Evolutionary conservation across 2,888 invertebrate species (phyloP).

Genomic region (Eupithecia insigniata): DNA sequence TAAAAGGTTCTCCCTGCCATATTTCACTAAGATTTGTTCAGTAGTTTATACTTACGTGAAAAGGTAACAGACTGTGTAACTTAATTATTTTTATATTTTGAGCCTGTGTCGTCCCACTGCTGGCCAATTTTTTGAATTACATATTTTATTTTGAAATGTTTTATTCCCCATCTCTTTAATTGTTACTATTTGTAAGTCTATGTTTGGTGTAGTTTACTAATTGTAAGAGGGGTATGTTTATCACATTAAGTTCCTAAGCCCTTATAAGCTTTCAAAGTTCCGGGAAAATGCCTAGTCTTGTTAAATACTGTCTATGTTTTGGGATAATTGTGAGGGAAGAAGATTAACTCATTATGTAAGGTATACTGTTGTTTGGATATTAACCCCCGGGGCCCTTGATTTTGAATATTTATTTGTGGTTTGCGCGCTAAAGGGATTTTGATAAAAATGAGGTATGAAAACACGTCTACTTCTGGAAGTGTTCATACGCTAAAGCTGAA

Average conservation of each 20-base stretch:
- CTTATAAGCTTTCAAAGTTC: constrained; percentile 10
- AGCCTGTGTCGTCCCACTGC: not conserved
- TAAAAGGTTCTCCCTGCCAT: too few species aligned
- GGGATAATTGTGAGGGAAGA: not conserved
- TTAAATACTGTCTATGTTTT: not conserved
- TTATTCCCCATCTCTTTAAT: not conserved
- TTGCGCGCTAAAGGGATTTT: too few species aligned
- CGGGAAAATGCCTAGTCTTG: constrained; percentile 8
- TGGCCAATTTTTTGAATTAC: too few species aligned
- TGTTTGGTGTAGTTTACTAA: not conserved
- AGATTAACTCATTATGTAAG: not conserved
- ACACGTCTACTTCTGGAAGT: too few species aligned
- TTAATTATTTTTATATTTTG: too few species aligned
- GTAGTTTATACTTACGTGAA: too few species aligned
- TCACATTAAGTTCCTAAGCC: constrained; percentile 16
- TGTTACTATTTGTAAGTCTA: constrained; percentile 2
- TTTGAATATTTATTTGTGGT: too few species aligned
- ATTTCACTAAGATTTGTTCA: too few species aligned
- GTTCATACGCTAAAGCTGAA: too few species aligned
- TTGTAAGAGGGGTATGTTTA: not conserved
- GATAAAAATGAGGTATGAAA: too few species aligned
- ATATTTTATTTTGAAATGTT: not conserved
- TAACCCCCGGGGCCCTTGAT: too few species aligned
- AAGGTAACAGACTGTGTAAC: too few species aligned
- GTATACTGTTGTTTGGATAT: not conserved